phyloP scores from a whole-genome alignment of 2,113 vertebrate species.

The Anolis sagrei region DNA sequence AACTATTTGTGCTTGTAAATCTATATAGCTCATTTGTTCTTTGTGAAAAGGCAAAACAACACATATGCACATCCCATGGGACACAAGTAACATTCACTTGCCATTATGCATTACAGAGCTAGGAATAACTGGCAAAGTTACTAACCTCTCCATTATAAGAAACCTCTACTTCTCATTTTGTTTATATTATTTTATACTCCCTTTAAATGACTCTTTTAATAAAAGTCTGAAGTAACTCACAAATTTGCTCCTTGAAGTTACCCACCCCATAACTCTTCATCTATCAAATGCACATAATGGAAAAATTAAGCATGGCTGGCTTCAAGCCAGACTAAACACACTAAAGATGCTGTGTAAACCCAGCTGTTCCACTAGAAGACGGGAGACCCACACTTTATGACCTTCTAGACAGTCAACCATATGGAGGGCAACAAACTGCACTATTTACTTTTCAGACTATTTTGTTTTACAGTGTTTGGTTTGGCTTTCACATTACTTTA shows the following conservation, averaged over 20 bases:
- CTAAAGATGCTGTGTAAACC: conserved; percentile 72
- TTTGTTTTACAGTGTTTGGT: conserved; percentile 45
- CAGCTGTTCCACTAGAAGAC: conserved; percentile 67
- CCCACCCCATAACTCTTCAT: conserved; percentile 53
- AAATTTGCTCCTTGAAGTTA: conserved; percentile 54
- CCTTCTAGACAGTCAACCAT: conserved; percentile 64
- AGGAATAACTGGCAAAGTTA: conserved; percentile 44
- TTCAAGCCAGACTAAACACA: conserved; percentile 71
- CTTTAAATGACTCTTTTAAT: conserved; percentile 63
- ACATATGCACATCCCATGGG: rapidly evolving
- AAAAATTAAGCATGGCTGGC: conserved; percentile 73
- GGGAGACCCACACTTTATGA: conserved; percentile 62
- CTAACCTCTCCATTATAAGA: background rate
- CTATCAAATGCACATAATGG: conserved; percentile 65
- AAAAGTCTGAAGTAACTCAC: conserved; percentile 68
- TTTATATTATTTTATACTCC: conserved; percentile 56
- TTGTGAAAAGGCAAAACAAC: background rate
- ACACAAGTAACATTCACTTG: background rate
- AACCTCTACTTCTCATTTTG: conserved; percentile 33
- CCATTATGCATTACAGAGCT: conserved; percentile 29
- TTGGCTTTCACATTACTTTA: conserved; percentile 48
- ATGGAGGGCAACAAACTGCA: conserved; percentile 65
- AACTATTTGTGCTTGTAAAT: background rate
- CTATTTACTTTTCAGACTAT: conserved; percentile 32
- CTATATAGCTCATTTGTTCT: background rate